A percentile compares a stretch with the other conserved stretches of the same genome.
Evolutionary conservation across 2,888 invertebrate genomes (phyloP).

Genomic region (Sphaerolaimus hirsutus): DNA sequence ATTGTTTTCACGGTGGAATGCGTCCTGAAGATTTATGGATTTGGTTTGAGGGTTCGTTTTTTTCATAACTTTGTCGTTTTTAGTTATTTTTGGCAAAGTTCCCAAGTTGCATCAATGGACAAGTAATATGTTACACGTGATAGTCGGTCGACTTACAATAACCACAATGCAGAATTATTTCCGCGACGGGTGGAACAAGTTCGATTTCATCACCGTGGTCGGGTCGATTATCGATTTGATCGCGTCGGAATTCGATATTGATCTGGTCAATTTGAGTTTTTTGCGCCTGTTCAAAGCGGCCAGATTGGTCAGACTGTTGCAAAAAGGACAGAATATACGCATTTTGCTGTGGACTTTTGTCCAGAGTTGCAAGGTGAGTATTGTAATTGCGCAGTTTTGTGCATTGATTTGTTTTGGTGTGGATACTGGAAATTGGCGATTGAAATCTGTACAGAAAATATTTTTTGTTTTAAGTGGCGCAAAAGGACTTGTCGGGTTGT

Average conservation of each 20-base stretch:
- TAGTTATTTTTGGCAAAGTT: no score
- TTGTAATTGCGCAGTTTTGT: no score
- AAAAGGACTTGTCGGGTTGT: no score
- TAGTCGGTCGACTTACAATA: no score
- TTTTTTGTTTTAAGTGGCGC: no score
- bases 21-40: conserved; percentile 95
- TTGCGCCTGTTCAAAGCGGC: conserved; percentile 95
- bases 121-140: no score
- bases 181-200: conserved; percentile 99
- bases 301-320: conserved; percentile 86
- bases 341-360: conserved; percentile 99
- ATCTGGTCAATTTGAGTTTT: conserved; percentile 94
- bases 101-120: no score
- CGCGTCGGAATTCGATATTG: conserved; percentile 61
- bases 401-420: no score
- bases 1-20: conserved; percentile 99
- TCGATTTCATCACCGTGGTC: conserved; percentile 98
- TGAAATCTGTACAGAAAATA: no score
- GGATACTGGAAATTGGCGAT: not conserved
- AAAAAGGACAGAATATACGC: conserved; percentile 98
- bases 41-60: conserved; percentile 84
- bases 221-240: conserved; percentile 97
- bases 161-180: conserved; percentile 89
- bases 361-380: conserved; percentile 77
- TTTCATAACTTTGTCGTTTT: no score